These are phyloP conservation scores for Coptodon rendalli DNA, from an alignment of 2,113 vertebrate species.

Conservation along the genomic window DNA sequence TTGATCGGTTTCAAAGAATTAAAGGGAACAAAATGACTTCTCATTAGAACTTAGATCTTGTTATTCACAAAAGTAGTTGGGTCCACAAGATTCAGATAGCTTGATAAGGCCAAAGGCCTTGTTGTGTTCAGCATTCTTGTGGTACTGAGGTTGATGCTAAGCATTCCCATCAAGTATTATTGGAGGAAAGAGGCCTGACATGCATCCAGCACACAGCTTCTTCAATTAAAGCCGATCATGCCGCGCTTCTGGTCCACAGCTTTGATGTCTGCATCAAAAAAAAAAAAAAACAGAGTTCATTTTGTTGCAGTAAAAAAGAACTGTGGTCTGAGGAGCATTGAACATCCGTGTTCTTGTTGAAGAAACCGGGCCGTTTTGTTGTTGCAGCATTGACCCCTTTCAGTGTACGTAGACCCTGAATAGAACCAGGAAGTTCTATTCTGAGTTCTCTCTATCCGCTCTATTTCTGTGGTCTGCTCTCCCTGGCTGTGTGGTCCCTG, in stretches of 20 bases:
- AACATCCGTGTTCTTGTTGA: slow-evolving; percentile 33
- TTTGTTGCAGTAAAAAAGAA: slow-evolving; percentile 16
- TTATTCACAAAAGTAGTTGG: not conserved
- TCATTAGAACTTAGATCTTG: not conserved
- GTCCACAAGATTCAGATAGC: not conserved
- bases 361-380: slow-evolving; percentile 10
- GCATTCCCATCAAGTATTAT: slow-evolving; percentile 8
- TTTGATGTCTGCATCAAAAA: slow-evolving; percentile 52
- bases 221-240: slow-evolving; percentile 1
- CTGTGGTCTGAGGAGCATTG: not conserved
- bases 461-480: slow-evolving; percentile 43
- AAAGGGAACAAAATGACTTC: slow-evolving; percentile 18
- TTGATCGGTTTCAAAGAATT: slow-evolving; percentile 26
- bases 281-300: not conserved
- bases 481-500: slow-evolving; percentile 66
- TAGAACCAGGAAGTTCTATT: slow-evolving; percentile 52
- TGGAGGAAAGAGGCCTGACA: slow-evolving; percentile 10
- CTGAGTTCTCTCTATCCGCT: slow-evolving; percentile 38
- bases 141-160: slow-evolving; percentile 6
- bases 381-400: slow-evolving; percentile 15
- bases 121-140: slow-evolving; percentile 1
- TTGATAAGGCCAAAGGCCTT: not conserved
- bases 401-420: slow-evolving; percentile 27
- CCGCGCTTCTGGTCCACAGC: not conserved
- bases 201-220: not conserved